Evolutionary conservation across 2,797 vertebrate genomes (phyloP).

Genomic region (Enteromius thamalakanensis): DNA sequence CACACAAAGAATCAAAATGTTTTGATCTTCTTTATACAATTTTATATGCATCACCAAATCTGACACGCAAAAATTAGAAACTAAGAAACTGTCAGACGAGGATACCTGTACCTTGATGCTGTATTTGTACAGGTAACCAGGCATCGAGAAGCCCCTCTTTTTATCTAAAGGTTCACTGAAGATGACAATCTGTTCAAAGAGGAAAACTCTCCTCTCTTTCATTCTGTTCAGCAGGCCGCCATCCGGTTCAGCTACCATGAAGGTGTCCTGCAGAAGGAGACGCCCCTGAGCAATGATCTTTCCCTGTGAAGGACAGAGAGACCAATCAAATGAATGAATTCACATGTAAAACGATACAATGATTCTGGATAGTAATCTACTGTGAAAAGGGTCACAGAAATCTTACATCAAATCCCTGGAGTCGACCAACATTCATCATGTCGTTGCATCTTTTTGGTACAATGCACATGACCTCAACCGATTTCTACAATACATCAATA

Average conservation of each 20-base stretch:
- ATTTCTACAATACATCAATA: constrained; percentile 80
- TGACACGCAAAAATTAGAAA: not conserved
- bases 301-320: constrained; percentile 76
- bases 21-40: not conserved
- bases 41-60: not conserved
- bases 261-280: constrained; percentile 94
- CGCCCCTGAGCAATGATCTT: constrained; percentile 98
- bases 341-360: not conserved
- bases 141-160: constrained; percentile 95
- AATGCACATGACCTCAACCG: constrained; percentile 97
- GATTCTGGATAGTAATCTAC: not conserved
- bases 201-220: constrained; percentile 95
- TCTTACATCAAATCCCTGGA: constrained; percentile 98
- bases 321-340: not conserved
- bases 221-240: constrained; percentile 83
- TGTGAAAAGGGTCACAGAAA: not conserved
- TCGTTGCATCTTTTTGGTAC: constrained; percentile 97
- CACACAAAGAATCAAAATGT: not conserved
- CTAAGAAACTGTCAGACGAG: not conserved
- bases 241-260: constrained; percentile 92
- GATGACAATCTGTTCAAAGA: constrained; percentile 97
- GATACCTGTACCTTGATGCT: constrained; percentile 90
- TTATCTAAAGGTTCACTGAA: constrained; percentile 97
- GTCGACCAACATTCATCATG: constrained; percentile 98
- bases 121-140: constrained; percentile 95